phyloP scores from a whole-genome alignment of 2,113 vertebrate genomes.

The Urocynchramus pylzowi region DNA sequence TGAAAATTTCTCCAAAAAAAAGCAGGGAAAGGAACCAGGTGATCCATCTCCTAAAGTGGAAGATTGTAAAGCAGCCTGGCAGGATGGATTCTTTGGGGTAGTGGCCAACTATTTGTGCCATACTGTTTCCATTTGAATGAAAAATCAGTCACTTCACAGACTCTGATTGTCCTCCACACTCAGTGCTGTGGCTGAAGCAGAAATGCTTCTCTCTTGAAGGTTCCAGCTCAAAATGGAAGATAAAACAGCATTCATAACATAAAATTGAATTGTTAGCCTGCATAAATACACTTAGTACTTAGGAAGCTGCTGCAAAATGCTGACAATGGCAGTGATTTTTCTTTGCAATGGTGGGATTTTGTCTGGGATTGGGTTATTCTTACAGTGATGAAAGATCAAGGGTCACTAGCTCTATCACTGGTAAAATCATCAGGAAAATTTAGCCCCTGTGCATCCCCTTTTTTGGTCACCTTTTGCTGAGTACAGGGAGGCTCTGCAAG shows the following conservation, averaged over 20 bases:
- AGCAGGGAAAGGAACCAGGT: neutral
- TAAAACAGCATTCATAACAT: neutral
- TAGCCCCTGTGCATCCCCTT: neutral
- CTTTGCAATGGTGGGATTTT: neutral
- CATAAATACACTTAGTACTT: neutral
- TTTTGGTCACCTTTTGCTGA: neutral
- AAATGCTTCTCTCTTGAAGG: neutral
- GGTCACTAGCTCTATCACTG: neutral
- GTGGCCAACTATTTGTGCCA: neutral
- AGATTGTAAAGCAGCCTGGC: neutral
- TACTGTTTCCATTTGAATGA: neutral
- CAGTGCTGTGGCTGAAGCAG: neutral
- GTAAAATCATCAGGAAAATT: neutral
- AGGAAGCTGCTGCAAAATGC: neutral
- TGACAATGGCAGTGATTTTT: neutral
- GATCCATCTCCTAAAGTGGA: neutral
- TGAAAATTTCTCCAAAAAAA: neutral
- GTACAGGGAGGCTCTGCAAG: neutral
- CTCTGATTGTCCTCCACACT: neutral
- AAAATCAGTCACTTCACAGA: neutral
- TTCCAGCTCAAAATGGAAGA: neutral
- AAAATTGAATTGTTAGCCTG: neutral
- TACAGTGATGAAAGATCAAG: neutral
- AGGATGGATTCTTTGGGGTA: neutral
- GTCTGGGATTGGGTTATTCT: neutral